These are phyloP conservation scores for Zygothrica quintamaculata DNA, from an alignment of 2,888 invertebrate genomes.

Conservation along the genomic window DNA sequence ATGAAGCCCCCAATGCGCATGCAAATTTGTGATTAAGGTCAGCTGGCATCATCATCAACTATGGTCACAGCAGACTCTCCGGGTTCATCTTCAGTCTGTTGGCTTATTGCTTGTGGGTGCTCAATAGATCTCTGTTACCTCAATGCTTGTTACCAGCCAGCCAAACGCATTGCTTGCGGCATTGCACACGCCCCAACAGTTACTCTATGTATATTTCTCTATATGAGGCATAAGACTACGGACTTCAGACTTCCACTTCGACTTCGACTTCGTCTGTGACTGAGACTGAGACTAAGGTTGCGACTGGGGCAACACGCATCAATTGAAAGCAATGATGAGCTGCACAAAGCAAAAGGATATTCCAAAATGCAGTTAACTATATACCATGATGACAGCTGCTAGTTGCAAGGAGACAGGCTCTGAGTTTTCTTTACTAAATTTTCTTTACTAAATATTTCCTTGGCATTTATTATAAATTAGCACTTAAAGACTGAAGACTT, in stretches of 20 bases:
- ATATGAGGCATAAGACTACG: no score
- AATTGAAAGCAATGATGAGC: constrained; percentile 22
- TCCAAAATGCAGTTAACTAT: constrained; percentile 6
- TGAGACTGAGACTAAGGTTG: background rate
- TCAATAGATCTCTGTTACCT: no score
- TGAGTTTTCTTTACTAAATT: no score
- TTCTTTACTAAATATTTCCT: no score
- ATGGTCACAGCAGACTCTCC: constrained; percentile 26
- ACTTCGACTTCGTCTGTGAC: no score
- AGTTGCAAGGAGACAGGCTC: no score
- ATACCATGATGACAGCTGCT: background rate
- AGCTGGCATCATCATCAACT: constrained; percentile 72
- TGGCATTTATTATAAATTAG: no score
- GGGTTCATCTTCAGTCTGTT: constrained; percentile 47
- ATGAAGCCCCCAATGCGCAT: constrained; percentile 53
- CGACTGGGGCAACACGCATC: constrained; percentile 14
- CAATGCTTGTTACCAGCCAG: constrained; percentile 4
- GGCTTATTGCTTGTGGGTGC: constrained; percentile 61
- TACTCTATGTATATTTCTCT: constrained; percentile 15
- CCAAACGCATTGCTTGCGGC: constrained; percentile 28
- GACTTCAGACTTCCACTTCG: no score
- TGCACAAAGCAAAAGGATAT: constrained; percentile 13
- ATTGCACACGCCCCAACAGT: constrained; percentile 24
- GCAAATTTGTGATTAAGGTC: constrained; percentile 81
- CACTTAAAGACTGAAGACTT: no score